Evolutionary conservation across 2,888 invertebrate species (phyloP), one percentile per base, ranked within the genome.

Genomic region (Sinopyrophorus schimmeli): DNA sequence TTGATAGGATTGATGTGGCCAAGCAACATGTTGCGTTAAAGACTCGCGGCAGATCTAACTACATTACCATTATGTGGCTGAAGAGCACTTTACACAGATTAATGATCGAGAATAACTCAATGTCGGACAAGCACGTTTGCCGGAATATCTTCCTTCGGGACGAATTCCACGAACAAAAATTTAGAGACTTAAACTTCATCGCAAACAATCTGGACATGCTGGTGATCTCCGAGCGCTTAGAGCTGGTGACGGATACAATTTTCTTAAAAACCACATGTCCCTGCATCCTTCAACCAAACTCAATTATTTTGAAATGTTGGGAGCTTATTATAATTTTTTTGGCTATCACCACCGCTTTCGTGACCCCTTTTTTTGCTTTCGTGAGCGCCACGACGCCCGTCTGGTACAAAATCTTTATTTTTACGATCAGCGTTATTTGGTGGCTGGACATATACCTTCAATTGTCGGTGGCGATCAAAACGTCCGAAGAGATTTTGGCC

Each of bases 281-380:
- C 4, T 54, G 52, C 23, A 58, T 64, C 9, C 46, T 64, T n/a
- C 58, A 59, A 23, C 62, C 62, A 3, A 48, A 58, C 5, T 62
- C 62, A 3, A 52, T 60, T 4, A 46, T 64, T 27, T 26, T 61
- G 6, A 15, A 31, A 9, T 21, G 55, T 6, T 64, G 63, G 64
- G 47, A 58, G 10, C 44, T 24, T 1, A 11, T 54, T 1, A 35
- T 58, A 1, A 23, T 42, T 4, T 5, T 53, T 1, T 5, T 52
- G 1, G 52, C 54, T 2, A 17, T 53, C 9, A 10, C 18, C 3
- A 21, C 23, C 1, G 31, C 35, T 1, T 30, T 47, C 14, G 2
- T 51, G 5, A 23, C 53, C 2, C 56, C 56, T 2, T 48, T 40
- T 18, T 49, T 42, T 43, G 54, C 49, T 14, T 55, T 58, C 17